Percentiles rank a stretch among this genome's conserved stretches.
Conservation (phyloP, 2,113 vertebrate species). For the Hoplias malabaricus region DNA sequence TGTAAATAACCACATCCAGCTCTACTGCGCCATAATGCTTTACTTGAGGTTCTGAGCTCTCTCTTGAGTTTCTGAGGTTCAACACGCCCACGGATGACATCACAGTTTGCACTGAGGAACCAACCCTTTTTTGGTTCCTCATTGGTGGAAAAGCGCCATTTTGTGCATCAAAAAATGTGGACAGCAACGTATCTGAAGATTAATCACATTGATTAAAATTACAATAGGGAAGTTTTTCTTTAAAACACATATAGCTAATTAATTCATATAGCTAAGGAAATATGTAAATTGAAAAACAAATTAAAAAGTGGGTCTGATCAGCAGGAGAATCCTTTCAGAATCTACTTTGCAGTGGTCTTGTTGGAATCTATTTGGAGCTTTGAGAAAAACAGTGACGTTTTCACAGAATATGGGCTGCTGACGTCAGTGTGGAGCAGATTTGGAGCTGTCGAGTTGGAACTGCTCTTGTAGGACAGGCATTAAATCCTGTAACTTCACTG, state of each 20-base stretch:
- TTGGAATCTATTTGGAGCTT: background rate
- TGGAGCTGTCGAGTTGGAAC: background rate
- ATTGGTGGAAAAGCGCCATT: no score
- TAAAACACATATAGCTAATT: no score
- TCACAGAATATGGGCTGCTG: background rate
- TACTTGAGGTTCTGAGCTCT: no score
- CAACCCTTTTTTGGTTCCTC: no score
- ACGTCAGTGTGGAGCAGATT: background rate
- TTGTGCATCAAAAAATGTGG: background rate
- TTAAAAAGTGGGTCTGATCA: background rate
- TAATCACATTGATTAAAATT: no score
- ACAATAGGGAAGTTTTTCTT: no score
- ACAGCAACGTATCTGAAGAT: background rate
- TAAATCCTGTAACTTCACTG: background rate
- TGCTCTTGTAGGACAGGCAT: background rate
- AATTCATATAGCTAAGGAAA: no score
- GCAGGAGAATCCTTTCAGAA: background rate
- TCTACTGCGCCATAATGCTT: no score
- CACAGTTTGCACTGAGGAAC: no score
- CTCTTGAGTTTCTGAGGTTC: no score
- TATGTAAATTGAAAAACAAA: background rate
- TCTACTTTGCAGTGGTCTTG: background rate
- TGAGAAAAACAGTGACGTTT: background rate
- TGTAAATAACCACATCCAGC: no score
- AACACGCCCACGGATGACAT: no score